These are phyloP conservation scores for Pteropus alecto DNA, from an alignment of 2,113 vertebrate genomes.

Conservation along the genomic window DNA sequence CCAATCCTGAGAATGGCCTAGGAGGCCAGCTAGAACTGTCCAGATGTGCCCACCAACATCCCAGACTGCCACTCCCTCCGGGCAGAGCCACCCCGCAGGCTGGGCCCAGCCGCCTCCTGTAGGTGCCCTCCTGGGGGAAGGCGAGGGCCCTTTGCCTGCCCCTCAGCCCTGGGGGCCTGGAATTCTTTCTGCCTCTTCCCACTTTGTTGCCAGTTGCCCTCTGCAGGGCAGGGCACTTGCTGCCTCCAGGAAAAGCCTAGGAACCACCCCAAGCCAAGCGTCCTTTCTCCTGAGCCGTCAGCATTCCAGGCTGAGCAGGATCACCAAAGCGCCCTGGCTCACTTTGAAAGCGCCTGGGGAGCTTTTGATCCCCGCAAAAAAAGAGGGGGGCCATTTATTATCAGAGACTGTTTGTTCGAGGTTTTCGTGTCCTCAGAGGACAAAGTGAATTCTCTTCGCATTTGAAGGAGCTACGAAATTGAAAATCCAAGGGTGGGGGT, in stretches of 20 bases:
- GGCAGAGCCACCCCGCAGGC: background rate
- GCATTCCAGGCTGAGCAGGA: background rate
- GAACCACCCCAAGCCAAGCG: background rate
- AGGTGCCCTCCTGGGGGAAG: background rate
- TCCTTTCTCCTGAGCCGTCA: background rate
- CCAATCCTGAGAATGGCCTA: background rate
- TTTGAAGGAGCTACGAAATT: background rate
- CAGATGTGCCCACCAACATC: rapidly evolving
- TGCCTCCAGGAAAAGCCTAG: background rate
- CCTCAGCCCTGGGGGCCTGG: background rate
- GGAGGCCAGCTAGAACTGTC: background rate
- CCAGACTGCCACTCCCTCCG: background rate
- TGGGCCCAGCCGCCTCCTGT: background rate
- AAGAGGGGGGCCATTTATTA: constrained; percentile 61
- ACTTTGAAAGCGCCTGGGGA: constrained; percentile 51
- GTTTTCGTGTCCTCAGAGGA: background rate
- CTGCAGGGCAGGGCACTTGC: background rate
- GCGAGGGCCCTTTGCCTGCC: background rate
- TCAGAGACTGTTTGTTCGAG: constrained; percentile 42
- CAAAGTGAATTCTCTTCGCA: constrained; percentile 40
- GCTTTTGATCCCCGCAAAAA: constrained; percentile 64
- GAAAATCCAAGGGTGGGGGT: background rate
- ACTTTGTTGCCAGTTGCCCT: too few relatives aligned
- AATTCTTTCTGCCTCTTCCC: background rate
- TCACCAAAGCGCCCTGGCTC: background rate